Conservation (phyloP, 2,113 vertebrate species). For the Marcusenius ussheri region DNA sequence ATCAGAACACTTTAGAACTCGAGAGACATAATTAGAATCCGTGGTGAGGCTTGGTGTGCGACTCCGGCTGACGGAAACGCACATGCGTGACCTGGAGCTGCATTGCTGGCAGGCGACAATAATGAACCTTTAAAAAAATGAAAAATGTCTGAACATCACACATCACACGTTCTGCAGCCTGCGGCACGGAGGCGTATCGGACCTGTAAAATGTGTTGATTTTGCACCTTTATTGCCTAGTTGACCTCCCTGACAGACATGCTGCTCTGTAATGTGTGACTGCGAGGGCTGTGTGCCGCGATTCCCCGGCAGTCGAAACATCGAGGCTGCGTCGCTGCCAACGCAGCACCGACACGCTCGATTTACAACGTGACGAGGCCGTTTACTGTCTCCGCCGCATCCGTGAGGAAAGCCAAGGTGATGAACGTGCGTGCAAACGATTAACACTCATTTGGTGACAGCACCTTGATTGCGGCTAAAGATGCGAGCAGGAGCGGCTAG, state of each 20-base stretch:
- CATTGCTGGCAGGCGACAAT: not conserved
- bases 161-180: not conserved
- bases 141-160: not conserved
- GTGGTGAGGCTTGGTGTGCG: not conserved
- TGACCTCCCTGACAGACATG: not conserved
- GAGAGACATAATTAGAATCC: not conserved
- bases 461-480: not conserved
- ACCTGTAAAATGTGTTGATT: not conserved
- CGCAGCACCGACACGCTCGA: not conserved
- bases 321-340: not conserved
- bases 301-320: not conserved
- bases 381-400: not conserved
- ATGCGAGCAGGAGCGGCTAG: not conserved
- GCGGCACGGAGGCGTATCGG: not conserved
- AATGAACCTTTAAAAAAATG: not conserved
- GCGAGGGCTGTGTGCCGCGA: not conserved
- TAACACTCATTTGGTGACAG: not conserved
- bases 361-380: not conserved
- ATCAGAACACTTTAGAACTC: constrained; percentile 1
- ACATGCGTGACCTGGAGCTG: not conserved
- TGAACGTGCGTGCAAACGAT: not conserved
- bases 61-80: not conserved
- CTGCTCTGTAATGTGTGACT: not conserved
- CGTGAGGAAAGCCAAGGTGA: not conserved
- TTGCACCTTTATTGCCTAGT: not conserved